Evolutionary conservation across 2,113 vertebrate genomes (phyloP).

Genomic region (Pachypanchax playfairii): DNA sequence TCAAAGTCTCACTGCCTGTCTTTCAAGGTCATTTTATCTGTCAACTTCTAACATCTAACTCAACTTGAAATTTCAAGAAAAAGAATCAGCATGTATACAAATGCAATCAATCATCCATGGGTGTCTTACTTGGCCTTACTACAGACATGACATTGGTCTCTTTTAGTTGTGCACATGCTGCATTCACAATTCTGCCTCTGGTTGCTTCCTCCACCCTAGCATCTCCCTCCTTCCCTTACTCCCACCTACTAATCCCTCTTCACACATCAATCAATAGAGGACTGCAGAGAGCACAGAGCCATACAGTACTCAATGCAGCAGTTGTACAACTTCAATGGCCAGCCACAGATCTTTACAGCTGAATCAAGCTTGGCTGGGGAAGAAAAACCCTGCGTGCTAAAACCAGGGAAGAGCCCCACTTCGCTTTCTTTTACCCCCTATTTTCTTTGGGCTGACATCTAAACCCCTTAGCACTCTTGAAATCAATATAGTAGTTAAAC

Average conservation of each 20-base stretch:
- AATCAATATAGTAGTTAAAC: conserved; percentile 81
- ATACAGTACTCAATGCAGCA: conserved; percentile 66
- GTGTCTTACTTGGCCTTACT: conserved; percentile 29
- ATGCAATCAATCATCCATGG: conserved; percentile 29
- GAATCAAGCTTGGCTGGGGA: conserved; percentile 52
- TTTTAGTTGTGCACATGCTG: conserved; percentile 49
- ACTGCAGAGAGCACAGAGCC: conserved; percentile 67
- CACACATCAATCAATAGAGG: conserved; percentile 76
- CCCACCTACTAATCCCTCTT: conserved; percentile 74
- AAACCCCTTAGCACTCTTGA: conserved; percentile 71
- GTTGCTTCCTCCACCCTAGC: conserved; percentile 25
- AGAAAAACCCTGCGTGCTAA: conserved; percentile 49
- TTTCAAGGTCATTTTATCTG: conserved; percentile 32
- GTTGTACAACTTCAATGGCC: conserved; percentile 71
- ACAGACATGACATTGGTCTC: conserved; percentile 59
- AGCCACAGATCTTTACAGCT: conserved; percentile 70
- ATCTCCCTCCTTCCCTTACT: conserved; percentile 31
- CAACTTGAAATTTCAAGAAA: conserved; percentile 18
- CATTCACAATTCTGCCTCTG: conserved; percentile 51
- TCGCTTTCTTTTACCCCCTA: conserved; percentile 61
- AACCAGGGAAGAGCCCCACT: conserved; percentile 54
- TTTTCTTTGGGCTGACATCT: conserved; percentile 65
- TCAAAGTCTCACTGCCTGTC: conserved; percentile 13
- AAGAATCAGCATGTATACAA: conserved; percentile 30
- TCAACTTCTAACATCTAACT: conserved; percentile 9